phyloP scores from a whole-genome alignment of 30 jellyfish, hydroid and myxozoan species.

The Turritopsis dohrnii region DNA sequence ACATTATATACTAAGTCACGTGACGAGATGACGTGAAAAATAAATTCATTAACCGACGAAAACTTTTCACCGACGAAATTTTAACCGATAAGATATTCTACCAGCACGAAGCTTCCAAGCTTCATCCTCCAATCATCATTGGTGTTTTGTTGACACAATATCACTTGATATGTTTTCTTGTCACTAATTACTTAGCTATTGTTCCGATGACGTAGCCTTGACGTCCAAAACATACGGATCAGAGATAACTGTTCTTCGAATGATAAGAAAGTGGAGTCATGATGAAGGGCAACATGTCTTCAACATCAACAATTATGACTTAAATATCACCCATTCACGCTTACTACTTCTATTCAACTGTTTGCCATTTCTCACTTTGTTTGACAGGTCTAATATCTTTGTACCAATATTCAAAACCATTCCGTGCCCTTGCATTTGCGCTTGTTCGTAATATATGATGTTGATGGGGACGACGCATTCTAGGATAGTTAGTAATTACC shows the following conservation, averaged over 20 bases:
- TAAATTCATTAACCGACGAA: no score
- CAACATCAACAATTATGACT: background rate
- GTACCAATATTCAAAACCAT: conserved; percentile 69
- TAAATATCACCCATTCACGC: background rate
- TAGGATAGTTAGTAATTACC: conserved; percentile 45
- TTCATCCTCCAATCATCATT: background rate
- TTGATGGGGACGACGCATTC: conserved; percentile 20
- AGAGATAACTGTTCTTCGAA: background rate
- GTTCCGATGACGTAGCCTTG: background rate
- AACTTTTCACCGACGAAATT: no score
- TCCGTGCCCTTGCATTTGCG: conserved; percentile 75
- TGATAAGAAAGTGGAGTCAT: background rate
- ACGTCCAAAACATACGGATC: background rate
- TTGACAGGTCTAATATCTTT: conserved; percentile 49
- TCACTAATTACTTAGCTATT: background rate
- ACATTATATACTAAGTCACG: no score
- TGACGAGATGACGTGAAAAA: no score
- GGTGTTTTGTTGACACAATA: background rate
- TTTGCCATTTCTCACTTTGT: background rate
- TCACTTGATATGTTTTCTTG: background rate
- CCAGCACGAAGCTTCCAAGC: no score
- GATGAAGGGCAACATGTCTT: background rate
- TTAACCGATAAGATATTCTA: no score
- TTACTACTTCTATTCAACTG: background rate
- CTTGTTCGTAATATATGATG: conserved; percentile 40